These are phyloP conservation scores for Philantomba maxwellii DNA, from an alignment of 2,113 vertebrate genomes.

Conservation along the genomic window DNA sequence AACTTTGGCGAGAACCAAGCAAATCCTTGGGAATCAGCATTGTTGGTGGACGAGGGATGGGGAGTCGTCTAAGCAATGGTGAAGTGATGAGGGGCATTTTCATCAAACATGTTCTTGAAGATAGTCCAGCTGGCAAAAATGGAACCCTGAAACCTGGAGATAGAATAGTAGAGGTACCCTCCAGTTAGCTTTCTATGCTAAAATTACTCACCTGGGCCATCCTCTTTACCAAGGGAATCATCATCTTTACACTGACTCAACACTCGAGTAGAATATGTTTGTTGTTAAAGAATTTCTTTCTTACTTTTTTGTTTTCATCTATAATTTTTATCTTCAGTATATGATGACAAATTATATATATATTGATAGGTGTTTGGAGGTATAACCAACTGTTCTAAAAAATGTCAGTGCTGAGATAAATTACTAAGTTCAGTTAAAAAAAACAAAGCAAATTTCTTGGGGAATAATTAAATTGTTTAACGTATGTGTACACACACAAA, in stretches of 20 bases:
- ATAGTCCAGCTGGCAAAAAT: slow-evolving; percentile 94
- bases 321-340: not conserved
- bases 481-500: not conserved
- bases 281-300: not conserved
- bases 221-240: not conserved
- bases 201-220: not conserved
- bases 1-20: slow-evolving; percentile 91
- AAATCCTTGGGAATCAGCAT: slow-evolving; percentile 98
- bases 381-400: not conserved
- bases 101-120: slow-evolving; percentile 96
- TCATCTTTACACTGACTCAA: no score
- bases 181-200: not conserved
- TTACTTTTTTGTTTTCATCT: not conserved
- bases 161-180: slow-evolving; percentile 92
- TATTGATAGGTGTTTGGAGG: not conserved
- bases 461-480: slow-evolving; percentile 2
- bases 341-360: not conserved
- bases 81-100: slow-evolving; percentile 99
- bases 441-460: not conserved
- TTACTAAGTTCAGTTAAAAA: not conserved
- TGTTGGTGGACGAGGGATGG: slow-evolving; percentile 97
- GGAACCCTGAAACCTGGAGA: slow-evolving; percentile 95
- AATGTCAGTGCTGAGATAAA: not conserved
- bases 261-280: not conserved
- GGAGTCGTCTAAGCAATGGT: slow-evolving; percentile 94